Percentiles rank a stretch among this genome's conserved stretches.
phyloP scores from a whole-genome alignment of 2,888 invertebrate genomes.

The Diachrysia chrysitis region DNA sequence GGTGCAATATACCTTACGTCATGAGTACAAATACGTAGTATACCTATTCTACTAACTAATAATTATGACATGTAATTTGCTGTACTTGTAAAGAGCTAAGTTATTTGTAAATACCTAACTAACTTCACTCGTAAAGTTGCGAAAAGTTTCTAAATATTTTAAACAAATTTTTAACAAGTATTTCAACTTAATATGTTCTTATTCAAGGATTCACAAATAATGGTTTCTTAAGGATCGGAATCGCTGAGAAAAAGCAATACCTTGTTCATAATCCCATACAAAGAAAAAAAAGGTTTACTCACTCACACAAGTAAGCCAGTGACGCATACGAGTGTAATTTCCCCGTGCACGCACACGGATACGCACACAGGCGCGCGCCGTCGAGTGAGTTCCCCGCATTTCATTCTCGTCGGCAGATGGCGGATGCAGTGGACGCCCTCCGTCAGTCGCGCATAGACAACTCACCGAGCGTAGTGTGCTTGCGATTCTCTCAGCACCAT shows the following conservation, averaged over 20 bases:
- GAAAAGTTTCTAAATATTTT: slow-evolving; percentile 42
- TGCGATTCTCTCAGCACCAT: slow-evolving; percentile 84
- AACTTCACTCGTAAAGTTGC: slow-evolving; percentile 35
- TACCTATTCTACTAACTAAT: too few relatives aligned
- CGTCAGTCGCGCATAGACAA: slow-evolving; percentile 89
- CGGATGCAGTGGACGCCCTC: slow-evolving; percentile 88
- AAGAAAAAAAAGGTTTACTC: slow-evolving; percentile 82
- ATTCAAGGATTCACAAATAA: slow-evolving; percentile 60
- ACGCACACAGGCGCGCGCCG: slow-evolving; percentile 72
- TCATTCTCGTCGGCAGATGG: slow-evolving; percentile 89
- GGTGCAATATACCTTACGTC: slow-evolving; percentile 16
- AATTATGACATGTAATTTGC: too few relatives aligned
- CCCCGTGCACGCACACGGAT: slow-evolving; percentile 68
- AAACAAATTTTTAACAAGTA: slow-evolving; percentile 43
- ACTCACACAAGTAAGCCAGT: slow-evolving; percentile 74
- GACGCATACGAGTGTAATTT: slow-evolving; percentile 76
- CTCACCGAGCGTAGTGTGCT: slow-evolving; percentile 82
- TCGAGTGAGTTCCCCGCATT: slow-evolving; percentile 85
- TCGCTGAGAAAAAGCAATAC: slow-evolving; percentile 76
- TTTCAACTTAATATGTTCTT: slow-evolving; percentile 49
- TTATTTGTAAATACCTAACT: slow-evolving; percentile 27
- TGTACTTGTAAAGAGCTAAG: slow-evolving; percentile 22
- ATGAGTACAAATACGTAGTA: background rate
- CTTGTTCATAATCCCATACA: slow-evolving; percentile 84
- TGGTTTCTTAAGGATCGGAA: slow-evolving; percentile 67